phyloP scores from a whole-genome alignment of 2,888 invertebrate species.

The Iselma pallidipennis region DNA sequence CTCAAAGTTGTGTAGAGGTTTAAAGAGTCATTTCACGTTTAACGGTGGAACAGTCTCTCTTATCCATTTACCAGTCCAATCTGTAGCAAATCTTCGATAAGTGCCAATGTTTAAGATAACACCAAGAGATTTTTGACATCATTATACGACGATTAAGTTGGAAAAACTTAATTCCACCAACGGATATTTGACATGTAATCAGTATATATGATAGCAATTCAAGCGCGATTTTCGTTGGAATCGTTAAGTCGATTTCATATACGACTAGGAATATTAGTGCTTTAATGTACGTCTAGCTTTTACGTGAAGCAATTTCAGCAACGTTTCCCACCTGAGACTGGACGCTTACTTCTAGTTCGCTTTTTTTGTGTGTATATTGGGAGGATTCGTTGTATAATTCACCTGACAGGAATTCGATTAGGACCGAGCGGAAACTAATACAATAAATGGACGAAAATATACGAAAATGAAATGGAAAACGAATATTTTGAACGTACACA shows the following conservation, averaged over 20 bases:
- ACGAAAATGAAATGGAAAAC: neutral
- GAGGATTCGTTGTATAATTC: too few relatives aligned
- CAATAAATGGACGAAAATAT: too few relatives aligned
- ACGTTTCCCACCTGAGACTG: neutral
- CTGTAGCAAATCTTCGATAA: slow-evolving; percentile 20
- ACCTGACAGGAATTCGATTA: neutral
- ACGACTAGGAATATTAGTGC: neutral
- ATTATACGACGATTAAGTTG: slow-evolving; percentile 17
- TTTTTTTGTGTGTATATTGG: too few relatives aligned
- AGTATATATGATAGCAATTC: slow-evolving; percentile 32
- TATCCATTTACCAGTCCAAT: slow-evolving; percentile 8
- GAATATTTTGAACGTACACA: slow-evolving; percentile 12
- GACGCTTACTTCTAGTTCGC: too few relatives aligned
- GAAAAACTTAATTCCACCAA: slow-evolving; percentile 37
- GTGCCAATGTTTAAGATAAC: slow-evolving; percentile 16
- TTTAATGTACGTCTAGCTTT: slow-evolving; percentile 1
- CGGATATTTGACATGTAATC: slow-evolving; percentile 33
- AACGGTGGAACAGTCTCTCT: neutral
- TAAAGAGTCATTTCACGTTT: neutral
- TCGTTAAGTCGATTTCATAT: slow-evolving; percentile 10
- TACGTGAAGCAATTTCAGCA: neutral
- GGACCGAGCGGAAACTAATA: neutral
- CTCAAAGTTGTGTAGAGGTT: neutral
- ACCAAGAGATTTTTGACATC: slow-evolving; percentile 1
- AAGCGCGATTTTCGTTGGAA: slow-evolving; percentile 22